These are phyloP conservation scores for Saxicola maurus DNA, from an alignment of 2,797 vertebrate species.

Conservation along the genomic window DNA sequence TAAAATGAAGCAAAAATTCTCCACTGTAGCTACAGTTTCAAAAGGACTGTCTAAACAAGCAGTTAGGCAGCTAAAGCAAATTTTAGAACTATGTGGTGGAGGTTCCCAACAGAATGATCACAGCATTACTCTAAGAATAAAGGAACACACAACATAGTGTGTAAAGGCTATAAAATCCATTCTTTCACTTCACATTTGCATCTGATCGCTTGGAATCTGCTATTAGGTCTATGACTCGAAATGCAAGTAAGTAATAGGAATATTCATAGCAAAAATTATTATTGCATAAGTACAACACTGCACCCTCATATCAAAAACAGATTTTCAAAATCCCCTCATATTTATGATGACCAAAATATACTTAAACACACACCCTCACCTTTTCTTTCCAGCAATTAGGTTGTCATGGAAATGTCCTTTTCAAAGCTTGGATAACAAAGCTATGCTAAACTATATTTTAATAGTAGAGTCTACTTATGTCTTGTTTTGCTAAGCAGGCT, in stretches of 20 bases:
- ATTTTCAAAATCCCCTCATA: background rate
- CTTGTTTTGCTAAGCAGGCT: background rate
- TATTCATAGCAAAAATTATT: background rate
- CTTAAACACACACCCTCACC: background rate
- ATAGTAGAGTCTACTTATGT: background rate
- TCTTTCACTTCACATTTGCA: background rate
- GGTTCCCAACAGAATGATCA: background rate
- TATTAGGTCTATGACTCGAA: background rate
- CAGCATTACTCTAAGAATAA: background rate
- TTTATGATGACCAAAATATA: background rate
- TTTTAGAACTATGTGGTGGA: background rate
- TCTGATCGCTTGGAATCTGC: background rate
- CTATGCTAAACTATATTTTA: background rate
- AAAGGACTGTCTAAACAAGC: background rate
- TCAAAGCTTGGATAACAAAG: background rate
- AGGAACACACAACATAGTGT: background rate
- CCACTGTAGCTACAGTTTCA: background rate
- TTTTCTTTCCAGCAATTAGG: background rate
- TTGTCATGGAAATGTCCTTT: background rate
- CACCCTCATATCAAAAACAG: background rate
- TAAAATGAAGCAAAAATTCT: background rate
- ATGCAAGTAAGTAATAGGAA: background rate
- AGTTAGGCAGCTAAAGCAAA: background rate
- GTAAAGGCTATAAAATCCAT: background rate
- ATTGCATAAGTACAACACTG: background rate